Evolutionary conservation across 53 echinoderm and acorn worm genomes (phyloP).

Genomic region (Hippasteria phrygiana): DNA sequence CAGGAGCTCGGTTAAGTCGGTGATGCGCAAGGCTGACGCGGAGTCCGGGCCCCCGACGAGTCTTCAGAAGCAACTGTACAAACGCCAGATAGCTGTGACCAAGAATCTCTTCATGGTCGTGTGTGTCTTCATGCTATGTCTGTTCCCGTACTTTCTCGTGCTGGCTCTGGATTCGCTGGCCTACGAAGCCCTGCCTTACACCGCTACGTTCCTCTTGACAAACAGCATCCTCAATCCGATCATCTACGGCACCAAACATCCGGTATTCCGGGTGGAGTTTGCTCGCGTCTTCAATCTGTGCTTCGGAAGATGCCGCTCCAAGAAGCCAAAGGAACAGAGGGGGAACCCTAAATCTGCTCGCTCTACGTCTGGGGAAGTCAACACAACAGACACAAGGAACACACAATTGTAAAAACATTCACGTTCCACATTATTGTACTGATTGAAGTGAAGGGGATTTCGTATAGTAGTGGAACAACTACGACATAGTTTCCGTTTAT

Average conservation of each 20-base stretch:
- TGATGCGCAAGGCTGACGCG: not conserved
- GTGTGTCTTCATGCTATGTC: constrained; percentile 54
- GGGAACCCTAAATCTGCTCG: not conserved
- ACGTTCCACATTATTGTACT: too few species aligned
- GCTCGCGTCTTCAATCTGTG: not conserved
- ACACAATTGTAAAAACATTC: not conserved
- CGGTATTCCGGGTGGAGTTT: constrained; percentile 16
- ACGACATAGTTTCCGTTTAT: too few species aligned
- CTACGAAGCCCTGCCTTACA: constrained; percentile 48
- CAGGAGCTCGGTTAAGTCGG: not conserved
- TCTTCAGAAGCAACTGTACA: constrained; percentile 1
- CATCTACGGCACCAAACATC: constrained; percentile 53
- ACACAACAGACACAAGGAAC: not conserved
- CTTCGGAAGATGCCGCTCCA: not conserved
- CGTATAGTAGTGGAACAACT: too few species aligned
- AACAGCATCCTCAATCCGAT: constrained; percentile 36
- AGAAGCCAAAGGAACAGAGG: not conserved
- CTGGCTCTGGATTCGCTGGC: not conserved
- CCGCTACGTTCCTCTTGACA: not conserved
- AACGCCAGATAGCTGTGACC: constrained; percentile 66
- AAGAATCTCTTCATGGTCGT: constrained; percentile 66
- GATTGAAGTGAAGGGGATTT: too few species aligned
- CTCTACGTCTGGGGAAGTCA: not conserved
- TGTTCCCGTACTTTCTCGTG: not conserved
- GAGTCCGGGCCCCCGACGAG: not conserved